Base-by-base conservation (phyloP, 2,797 vertebrate species). In the Protonibea diacanthus region DNA sequence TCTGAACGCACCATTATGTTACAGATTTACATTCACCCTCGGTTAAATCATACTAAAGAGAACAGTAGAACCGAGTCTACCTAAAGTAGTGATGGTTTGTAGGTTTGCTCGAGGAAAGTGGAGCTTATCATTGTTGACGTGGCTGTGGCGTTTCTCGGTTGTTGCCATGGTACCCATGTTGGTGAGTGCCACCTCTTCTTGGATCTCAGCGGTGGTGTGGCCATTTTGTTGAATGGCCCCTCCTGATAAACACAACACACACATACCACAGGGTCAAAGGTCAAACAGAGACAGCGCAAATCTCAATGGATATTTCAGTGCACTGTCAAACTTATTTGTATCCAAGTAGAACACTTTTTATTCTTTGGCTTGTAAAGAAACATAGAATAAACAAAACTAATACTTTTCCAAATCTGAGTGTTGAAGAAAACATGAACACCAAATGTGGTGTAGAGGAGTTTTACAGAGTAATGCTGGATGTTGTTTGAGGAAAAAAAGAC, bases 81-180 rank as follows among this genome's bases (percentile, higher is more conserved):
- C 98, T 87, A 99, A 93, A 0, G 97, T 97, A 4, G 98, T 99
- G 94, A 99, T 98, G 66, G 96, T 96, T 89, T 98, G 97, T 40
- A 99, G 94, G 89, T 94, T 96, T 64, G 96, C 88, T n/a, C 97
- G 94, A 0, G 97, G 95, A 33, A 98, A 98, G 85, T 97, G 96
- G 83, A 97, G 95, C 91, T 97, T 98, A 63, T 99, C 97, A 0
- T 94, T 94, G 40, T 92, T 93, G 80, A 89, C 85, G 20, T 92
- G 91, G 67, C 97, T 99, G 89, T 97, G 96, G 38, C 96, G 95
- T 87, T 98, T 99, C 93, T 96, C 97, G 4, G 95, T 85, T 17
- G 92, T 76, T 0, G 96, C 91, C 14, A 94, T 87, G 11, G 95
- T 94, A 23, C 96, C 95, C 89, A 99, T 85, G 78, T 94, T 98